A percentile compares a stretch with the other conserved stretches of the same genome.
phyloP scores from a whole-genome alignment of 2,113 vertebrate species.

The Trematocara unimaculatum region DNA sequence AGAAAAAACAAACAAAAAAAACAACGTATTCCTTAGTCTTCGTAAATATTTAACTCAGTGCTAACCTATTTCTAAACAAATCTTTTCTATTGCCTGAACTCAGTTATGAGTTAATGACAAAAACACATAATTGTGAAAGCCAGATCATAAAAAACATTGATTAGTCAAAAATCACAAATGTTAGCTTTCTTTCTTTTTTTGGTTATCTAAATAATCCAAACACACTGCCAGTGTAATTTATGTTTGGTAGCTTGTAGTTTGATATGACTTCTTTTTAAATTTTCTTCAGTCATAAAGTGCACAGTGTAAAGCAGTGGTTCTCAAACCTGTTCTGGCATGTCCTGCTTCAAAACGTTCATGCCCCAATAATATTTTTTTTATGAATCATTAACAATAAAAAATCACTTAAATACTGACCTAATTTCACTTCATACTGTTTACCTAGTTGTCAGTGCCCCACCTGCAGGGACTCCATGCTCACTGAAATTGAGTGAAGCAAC shows the following conservation, averaged over 20 bases:
- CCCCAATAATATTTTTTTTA: neutral
- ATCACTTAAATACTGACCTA: neutral
- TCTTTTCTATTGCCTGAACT: neutral
- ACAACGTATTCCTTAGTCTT: neutral
- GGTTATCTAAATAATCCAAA: neutral
- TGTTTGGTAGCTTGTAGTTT: neutral
- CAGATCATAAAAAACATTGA: neutral
- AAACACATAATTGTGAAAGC: neutral
- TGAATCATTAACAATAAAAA: neutral
- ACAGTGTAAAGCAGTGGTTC: neutral
- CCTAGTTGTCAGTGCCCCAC: neutral
- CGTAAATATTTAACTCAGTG: accelerated
- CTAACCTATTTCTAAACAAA: neutral
- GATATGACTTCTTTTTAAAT: accelerated
- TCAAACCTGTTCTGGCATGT: neutral
- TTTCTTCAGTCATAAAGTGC: neutral
- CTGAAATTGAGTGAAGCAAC: neutral
- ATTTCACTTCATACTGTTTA: neutral
- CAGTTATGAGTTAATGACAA: neutral
- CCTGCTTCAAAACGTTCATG: neutral
- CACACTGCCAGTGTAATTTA: neutral
- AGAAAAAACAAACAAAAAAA: accelerated
- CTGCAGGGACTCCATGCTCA: neutral
- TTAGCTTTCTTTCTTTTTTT: neutral
- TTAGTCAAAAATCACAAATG: neutral